Base-by-base conservation (phyloP, 2,888 invertebrate genomes). In the Mythimna albipuncta region DNA sequence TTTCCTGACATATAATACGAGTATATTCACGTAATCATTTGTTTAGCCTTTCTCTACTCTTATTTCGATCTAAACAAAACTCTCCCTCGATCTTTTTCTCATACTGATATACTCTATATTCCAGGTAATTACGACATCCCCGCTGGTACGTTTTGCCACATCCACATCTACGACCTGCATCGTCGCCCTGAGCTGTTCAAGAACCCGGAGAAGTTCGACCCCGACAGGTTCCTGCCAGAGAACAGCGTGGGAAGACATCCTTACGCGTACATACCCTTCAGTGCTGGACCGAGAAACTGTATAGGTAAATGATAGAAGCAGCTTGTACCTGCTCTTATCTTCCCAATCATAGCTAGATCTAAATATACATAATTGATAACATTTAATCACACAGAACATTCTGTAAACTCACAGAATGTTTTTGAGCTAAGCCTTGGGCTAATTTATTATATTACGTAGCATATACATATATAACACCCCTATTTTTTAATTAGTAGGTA, bases 251-350 rank as follows among this genome's bases (percentile, higher is more conserved):
- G 93, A 35, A 93, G 97, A n/a, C 97, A 98, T 93, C 97, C 97
- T 0, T 98, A 96, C 82, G 95, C 97, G 0, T 98, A 97, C 87
- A 96, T 98, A 70, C 97, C 97, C 0, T 98, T 98, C 77, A 97
- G 97, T 86, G 97, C 97, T 1, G 97, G 97, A 0, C 97, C 97
- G 0, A 95, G 97, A 63, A 97, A 97, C 89, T 97, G 97, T 82
- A 97, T 97, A 79, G 90, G 91, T 90, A 81, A 64, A 26, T 35
- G 6, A 44, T 35, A 13, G 21, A 62, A 63, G 54, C 11, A 26
- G 74, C 3, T 21, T 2, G n/a, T 26, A 2, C 16, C 26, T 26
- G 26, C 26, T 50, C 9, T 50, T 21, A 5, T 13, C 47, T 47
- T 16, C n/a, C 9, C 2, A 16, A 41, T 47, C 19, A 50, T 32